These are phyloP conservation scores for Nansenia antarctica DNA, from an alignment of 2,113 vertebrate species.

Conservation along the genomic window DNA sequence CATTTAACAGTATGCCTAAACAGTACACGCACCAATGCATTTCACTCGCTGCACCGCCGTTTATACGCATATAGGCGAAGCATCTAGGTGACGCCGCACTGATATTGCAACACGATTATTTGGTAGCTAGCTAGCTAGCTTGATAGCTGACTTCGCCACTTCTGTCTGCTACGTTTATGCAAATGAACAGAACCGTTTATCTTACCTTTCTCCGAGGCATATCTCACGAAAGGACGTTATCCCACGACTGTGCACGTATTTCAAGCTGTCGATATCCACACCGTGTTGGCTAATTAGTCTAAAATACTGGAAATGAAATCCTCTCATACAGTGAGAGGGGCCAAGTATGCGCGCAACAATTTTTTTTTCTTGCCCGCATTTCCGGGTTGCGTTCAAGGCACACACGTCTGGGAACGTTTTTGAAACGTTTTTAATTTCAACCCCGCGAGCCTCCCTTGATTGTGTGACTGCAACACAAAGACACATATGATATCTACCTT, in stretches of 20 bases:
- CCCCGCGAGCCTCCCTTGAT: not conserved
- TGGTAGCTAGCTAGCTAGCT: not conserved
- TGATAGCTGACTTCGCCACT: no score
- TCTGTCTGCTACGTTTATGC: no score
- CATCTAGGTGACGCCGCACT: not conserved
- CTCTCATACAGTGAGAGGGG: no score
- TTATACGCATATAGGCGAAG: no score
- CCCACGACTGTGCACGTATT: no score
- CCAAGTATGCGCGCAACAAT: not conserved
- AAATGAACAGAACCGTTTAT: no score
- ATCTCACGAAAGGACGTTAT: not conserved
- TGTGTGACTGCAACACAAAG: not conserved
- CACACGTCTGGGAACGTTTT: conserved; percentile 1
- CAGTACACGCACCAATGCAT: no score
- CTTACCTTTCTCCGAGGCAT: conserved; percentile 29
- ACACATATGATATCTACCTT: not conserved
- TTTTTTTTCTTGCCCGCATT: not conserved
- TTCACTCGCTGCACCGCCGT: no score
- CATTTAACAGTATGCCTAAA: no score
- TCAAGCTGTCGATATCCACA: no score
- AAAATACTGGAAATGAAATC: no score
- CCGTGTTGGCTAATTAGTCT: no score
- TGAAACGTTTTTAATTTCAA: not conserved
- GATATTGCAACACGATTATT: not conserved
- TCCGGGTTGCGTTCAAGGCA: not conserved